A percentile compares a stretch with the other conserved stretches of the same genome.
Evolutionary conservation across 2,113 vertebrate species (phyloP).

Genomic region (Mugil cephalus): DNA sequence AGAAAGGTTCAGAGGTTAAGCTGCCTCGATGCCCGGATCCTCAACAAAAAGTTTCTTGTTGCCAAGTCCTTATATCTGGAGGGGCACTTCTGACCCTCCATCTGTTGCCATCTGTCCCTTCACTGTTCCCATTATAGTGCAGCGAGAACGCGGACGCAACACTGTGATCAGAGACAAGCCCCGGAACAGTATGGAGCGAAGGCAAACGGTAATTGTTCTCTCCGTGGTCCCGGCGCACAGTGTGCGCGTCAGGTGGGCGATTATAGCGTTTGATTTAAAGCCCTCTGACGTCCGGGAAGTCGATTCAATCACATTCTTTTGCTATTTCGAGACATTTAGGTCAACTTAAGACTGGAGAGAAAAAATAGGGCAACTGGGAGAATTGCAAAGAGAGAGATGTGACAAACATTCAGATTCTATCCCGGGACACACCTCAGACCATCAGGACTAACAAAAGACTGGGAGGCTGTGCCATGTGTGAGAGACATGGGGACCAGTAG

Average conservation of each 20-base stretch:
- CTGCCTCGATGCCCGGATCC: slow-evolving; percentile 71
- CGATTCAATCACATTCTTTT: not conserved
- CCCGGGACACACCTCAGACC: slow-evolving; percentile 10
- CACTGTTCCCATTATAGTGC: slow-evolving; percentile 73
- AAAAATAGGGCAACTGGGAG: not conserved
- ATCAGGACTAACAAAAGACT: slow-evolving; percentile 27
- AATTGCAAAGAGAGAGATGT: not conserved
- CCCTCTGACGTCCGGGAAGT: slow-evolving; percentile 27
- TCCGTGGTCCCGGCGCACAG: slow-evolving; percentile 59
- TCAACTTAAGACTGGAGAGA: not conserved
- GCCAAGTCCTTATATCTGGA: slow-evolving; percentile 81
- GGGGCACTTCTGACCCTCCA: slow-evolving; percentile 82
- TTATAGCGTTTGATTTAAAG: slow-evolving; percentile 30
- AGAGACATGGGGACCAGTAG: slow-evolving; percentile 28
- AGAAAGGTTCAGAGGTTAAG: slow-evolving; percentile 76
- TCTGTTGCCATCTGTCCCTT: slow-evolving; percentile 84
- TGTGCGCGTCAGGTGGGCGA: slow-evolving; percentile 36
- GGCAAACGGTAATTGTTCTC: slow-evolving; percentile 69
- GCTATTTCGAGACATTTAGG: not conserved
- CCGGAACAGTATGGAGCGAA: slow-evolving; percentile 55
- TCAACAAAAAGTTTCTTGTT: slow-evolving; percentile 71
- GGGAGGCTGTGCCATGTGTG: slow-evolving; percentile 17
- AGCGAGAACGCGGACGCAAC: slow-evolving; percentile 49
- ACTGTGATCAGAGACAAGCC: slow-evolving; percentile 59
- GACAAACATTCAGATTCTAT: not conserved